Conservation (phyloP, 2,113 vertebrate species). For the Gila orcuttii region DNA sequence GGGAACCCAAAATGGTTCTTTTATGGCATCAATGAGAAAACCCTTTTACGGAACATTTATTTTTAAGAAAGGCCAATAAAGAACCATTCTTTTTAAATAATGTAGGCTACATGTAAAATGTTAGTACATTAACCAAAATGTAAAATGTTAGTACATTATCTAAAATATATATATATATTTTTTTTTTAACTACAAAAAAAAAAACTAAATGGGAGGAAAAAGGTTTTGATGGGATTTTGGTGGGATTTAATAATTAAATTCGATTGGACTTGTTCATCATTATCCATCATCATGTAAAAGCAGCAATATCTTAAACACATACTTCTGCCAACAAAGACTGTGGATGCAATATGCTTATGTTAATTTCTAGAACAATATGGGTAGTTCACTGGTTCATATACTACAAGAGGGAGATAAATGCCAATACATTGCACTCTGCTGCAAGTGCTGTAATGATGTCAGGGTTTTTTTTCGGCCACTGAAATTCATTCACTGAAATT, state of each 20-base stretch:
- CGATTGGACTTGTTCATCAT: background rate
- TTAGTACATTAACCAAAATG: too few species aligned
- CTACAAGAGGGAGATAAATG: background rate
- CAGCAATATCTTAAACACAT: background rate
- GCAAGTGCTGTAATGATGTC: background rate
- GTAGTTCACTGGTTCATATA: background rate
- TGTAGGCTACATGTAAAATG: too few species aligned
- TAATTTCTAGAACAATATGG: background rate
- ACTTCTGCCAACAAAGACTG: background rate
- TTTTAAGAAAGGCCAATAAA: too few species aligned
- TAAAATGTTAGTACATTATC: too few species aligned
- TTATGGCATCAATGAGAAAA: too few species aligned
- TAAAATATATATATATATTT: too few species aligned
- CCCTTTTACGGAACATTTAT: too few species aligned
- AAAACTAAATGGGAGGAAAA: background rate
- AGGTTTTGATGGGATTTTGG: background rate
- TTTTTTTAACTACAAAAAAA: background rate
- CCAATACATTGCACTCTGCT: background rate
- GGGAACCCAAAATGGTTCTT: too few species aligned
- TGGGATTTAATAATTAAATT: background rate
- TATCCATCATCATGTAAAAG: background rate
- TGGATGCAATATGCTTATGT: background rate
- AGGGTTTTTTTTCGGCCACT: background rate
- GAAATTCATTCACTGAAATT: background rate
- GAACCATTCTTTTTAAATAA: too few species aligned